Percentiles rank a stretch among this genome's conserved stretches.
Evolutionary conservation across 1,140 invertebrate species (phyloP).

Genomic region (Heliconius hermathena): DNA sequence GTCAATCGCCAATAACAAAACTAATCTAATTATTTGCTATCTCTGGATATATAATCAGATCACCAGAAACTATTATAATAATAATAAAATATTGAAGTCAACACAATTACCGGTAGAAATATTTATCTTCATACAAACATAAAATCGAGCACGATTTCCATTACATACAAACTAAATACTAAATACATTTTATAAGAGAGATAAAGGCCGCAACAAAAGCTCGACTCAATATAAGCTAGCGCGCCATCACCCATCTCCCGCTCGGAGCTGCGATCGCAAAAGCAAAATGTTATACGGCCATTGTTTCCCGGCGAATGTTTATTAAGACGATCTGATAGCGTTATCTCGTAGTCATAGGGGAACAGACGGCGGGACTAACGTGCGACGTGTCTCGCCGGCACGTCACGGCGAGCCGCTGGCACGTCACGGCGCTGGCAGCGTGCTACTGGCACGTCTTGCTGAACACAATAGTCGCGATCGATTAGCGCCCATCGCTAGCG

Average conservation of each 20-base stretch:
- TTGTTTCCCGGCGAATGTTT: constrained; percentile 77
- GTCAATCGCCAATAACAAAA: background rate
- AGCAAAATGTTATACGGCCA: constrained; percentile 71
- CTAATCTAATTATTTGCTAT: background rate
- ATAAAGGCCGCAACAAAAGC: constrained; percentile 40
- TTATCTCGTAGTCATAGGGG: constrained; percentile 70
- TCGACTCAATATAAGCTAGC: constrained; percentile 43
- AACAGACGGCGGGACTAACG: constrained; percentile 67
- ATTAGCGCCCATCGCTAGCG: constrained; percentile 61
- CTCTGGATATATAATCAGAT: background rate
- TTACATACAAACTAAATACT: constrained; percentile 18
- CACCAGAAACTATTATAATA: background rate
- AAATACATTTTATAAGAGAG: constrained; percentile 22
- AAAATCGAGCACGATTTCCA: constrained; percentile 20
- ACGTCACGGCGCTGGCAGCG: background rate
- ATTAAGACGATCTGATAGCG: constrained; percentile 79
- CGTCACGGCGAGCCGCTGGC: constrained; percentile 30
- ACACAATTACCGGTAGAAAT: background rate
- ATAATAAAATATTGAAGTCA: background rate
- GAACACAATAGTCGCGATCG: constrained; percentile 70
- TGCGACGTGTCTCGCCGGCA: constrained; percentile 45
- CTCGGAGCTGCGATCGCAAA: constrained; percentile 53
- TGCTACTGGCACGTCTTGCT: constrained; percentile 16
- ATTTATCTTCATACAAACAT: constrained; percentile 9
- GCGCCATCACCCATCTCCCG: constrained; percentile 49